Evolutionary conservation across 2,888 invertebrate species (phyloP).

Genomic region (Epistrophe eligans): DNA sequence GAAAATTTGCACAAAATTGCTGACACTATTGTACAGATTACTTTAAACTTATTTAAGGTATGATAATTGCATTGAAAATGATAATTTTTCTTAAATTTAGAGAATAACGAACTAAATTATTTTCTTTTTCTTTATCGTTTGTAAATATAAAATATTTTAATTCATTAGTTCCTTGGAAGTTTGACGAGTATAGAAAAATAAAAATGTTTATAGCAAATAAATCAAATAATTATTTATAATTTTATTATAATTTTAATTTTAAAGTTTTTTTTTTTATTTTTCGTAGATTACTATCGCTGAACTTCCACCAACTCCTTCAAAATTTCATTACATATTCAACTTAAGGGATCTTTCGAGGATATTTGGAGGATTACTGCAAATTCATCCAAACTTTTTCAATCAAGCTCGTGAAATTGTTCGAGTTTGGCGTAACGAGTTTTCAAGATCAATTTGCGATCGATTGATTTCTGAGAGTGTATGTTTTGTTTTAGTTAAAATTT

Average conservation of each 20-base stretch:
- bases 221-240: no score
- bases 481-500: not conserved
- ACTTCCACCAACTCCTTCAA: constrained; percentile 95
- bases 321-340: constrained; percentile 98
- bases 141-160: no score
- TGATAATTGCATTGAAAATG: no score
- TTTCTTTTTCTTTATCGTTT: no score
- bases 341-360: constrained; percentile 95
- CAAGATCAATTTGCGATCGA: constrained; percentile 93
- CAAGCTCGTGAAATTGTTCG: constrained; percentile 89
- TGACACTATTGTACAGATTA: constrained; percentile 89
- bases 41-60: constrained; percentile 92
- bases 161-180: no score
- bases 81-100: no score
- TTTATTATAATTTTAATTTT: no score
- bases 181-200: no score
- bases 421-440: constrained; percentile 96
- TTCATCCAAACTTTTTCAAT: constrained; percentile 89
- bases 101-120: no score
- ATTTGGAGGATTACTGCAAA: constrained; percentile 91
- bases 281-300: constrained; percentile 88
- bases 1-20: constrained; percentile 88
- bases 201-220: no score
- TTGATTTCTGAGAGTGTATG: constrained; percentile 88
- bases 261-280: not conserved